These are phyloP conservation scores for Pegea sp. DNA, from an alignment of 23 tunicate genomes.

Conservation along the genomic window DNA sequence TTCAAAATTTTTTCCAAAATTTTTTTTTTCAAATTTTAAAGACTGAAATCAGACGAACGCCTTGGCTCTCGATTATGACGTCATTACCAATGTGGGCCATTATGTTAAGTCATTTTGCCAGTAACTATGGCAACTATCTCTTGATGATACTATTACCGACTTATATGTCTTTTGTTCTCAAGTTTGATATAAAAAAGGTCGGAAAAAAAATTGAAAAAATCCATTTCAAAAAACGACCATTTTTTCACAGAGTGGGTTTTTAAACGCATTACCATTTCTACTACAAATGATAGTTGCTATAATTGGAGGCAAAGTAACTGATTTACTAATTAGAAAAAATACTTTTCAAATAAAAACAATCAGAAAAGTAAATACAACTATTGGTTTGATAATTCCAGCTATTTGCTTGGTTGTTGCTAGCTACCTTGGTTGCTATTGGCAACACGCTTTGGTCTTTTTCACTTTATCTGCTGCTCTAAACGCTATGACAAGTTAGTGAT, in stretches of 20 bases:
- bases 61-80: slow-evolving; percentile 66
- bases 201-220: slow-evolving; percentile 4
- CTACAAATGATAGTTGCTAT: slow-evolving; percentile 25
- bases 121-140: slow-evolving; percentile 94
- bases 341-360: slow-evolving; percentile 4
- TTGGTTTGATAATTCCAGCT: slow-evolving; percentile 42
- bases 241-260: slow-evolving; percentile 38
- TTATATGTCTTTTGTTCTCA: slow-evolving; percentile 49
- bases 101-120: slow-evolving; percentile 52
- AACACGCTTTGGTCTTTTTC: slow-evolving; percentile 38
- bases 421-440: slow-evolving; percentile 39
- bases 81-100: slow-evolving; percentile 68
- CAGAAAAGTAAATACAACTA: slow-evolving; percentile 35
- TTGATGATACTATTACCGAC: slow-evolving; percentile 83
- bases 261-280: slow-evolving; percentile 30
- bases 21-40: too few species aligned
- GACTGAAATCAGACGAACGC: slow-evolving; percentile 24
- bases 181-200: slow-evolving; percentile 51
- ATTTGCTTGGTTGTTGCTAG: slow-evolving; percentile 39
- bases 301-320: slow-evolving; percentile 38
- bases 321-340: slow-evolving; percentile 7
- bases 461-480: slow-evolving; percentile 29
- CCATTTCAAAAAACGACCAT: too few species aligned
- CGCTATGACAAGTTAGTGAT: slow-evolving; percentile 28
- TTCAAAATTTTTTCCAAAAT: too few species aligned